Conservation (phyloP, 2,797 vertebrate genomes). For the Hippoglossus hippoglossus region DNA sequence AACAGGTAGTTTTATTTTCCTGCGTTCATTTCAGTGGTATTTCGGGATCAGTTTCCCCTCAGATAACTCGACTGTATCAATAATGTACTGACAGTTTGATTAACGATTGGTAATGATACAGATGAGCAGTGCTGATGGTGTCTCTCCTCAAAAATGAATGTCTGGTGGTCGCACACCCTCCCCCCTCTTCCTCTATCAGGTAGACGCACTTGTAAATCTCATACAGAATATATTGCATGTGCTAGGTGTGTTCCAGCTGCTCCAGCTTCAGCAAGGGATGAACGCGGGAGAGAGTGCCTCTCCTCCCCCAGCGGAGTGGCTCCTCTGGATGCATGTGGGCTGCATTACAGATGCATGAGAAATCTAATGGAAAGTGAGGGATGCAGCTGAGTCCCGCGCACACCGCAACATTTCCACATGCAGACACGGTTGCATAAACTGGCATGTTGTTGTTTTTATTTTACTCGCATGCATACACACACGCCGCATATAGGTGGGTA, state of each 20-base stretch:
- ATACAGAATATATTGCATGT: background rate
- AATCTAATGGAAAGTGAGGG: constrained; percentile 60
- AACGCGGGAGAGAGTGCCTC: constrained; percentile 1
- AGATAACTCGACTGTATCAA: background rate
- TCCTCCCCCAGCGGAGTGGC: constrained; percentile 31
- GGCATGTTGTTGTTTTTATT: background rate
- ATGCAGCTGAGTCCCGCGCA: constrained; percentile 63
- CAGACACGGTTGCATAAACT: constrained; percentile 4
- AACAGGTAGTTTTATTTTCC: background rate
- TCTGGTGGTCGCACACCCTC: background rate
- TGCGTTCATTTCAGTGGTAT: background rate
- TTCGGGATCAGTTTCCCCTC: background rate
- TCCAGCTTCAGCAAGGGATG: background rate
- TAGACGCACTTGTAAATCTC: background rate
- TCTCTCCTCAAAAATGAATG: background rate
- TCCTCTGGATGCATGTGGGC: constrained; percentile 52
- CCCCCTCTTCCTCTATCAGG: no score
- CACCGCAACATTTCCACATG: constrained; percentile 13
- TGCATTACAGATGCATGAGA: constrained; percentile 68
- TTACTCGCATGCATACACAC: background rate
- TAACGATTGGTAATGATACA: background rate
- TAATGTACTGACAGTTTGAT: background rate
- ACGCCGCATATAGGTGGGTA: background rate
- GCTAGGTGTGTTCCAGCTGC: background rate
- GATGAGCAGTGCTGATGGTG: background rate